Base-by-base conservation (phyloP, 2,797 vertebrate species). In the Xiphorhynchus erythropygius region DNA sequence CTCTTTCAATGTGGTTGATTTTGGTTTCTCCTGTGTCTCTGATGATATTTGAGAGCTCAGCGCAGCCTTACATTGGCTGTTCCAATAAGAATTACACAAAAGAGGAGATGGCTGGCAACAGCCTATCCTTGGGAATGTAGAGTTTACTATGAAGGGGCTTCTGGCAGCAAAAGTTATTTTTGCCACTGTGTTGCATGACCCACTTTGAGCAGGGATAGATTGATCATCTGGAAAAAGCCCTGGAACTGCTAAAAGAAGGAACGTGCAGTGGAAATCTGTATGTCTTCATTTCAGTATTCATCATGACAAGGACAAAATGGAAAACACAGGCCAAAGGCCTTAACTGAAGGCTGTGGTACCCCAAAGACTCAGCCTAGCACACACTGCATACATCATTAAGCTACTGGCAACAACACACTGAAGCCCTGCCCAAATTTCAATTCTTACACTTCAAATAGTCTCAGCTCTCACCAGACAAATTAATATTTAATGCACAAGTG, bases 401-500 rank as follows among this genome's bases (percentile, higher is more conserved):
- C 87, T 67, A 65, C 76, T 96, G 95, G 90, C 94, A 95, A 70
- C 49, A 87, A 13, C 57, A 62, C 24, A 12, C 44, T 71, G 71
- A 89, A 92, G 74, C 56, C 80, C 82, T 97, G 94, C 96, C 96
- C 95, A 95, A 79, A 95, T 94, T 95, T 92, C 79, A 92, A 82
- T 94, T 97, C 91, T 94, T 95, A 94, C 76, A 96, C 94, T 97
- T 97, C 91, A 94, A 46, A 95, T 84, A 80, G 69, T 93, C 92
- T 97, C 95, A 91, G 94, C 94, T 94, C 94, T 95, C 87, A 95
- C 92, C 78, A 96, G 95, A 96, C 79, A 91, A 97, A 96, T 97
- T 77, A 95, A 97, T 97, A 97, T 97, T 97, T 97, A 96, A 97
- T 95, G 95, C 74, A 49, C 82, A 95, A 88, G 85, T 94, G 82